Evolutionary conservation across 2,888 invertebrate genomes (phyloP), one percentile per base, ranked within the genome.

Genomic region (Agonopterix subpropinquella): DNA sequence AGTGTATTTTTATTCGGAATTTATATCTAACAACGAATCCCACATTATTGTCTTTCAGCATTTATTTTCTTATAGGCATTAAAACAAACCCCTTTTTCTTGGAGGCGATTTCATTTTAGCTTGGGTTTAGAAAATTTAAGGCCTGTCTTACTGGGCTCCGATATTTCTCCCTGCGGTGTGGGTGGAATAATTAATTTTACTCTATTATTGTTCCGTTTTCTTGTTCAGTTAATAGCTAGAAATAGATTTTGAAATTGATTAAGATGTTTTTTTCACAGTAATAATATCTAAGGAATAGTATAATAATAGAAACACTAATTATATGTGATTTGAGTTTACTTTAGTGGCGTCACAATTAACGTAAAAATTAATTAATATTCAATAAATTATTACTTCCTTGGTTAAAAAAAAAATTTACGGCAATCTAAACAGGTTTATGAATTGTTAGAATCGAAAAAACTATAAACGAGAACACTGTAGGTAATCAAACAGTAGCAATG

Each of bases 51-150:
- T 88, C 85, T 79, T 74, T 72, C 73, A 64, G 76, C 81, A 86
- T 87, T 87, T 86, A 87, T 87, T 88, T 84, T 82, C 76, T 77
- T 82, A 87, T 82, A 81, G 87, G 86, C 81, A 82, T 88, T 87
- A 85, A 87, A 87, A 86, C 84, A 85, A 83, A 85, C 87, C 86
- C 84, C 86, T 87, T 87, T 86, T 84, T 82, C 73, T 74, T 70
- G 71, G 63, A 65, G 72, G 73, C 81, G 81, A 81, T 87, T 84
- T 79, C 83, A 87, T 87, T 88, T 85, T 86, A 86, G 86, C 86
- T 86, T 86, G 82, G 87, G 80, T 86, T 87, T 86, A 86, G 78
- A 57, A 78, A 84, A 79, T 87, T 86, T 84, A 84, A 81, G 80
- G 80, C 77, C 76, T 61, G 76, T 73, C 76, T 83, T 83, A 73